Evolutionary conservation across 1,140 invertebrate species (phyloP), one percentile per base, ranked within the genome.

Genomic region (Brachionus sp.): DNA sequence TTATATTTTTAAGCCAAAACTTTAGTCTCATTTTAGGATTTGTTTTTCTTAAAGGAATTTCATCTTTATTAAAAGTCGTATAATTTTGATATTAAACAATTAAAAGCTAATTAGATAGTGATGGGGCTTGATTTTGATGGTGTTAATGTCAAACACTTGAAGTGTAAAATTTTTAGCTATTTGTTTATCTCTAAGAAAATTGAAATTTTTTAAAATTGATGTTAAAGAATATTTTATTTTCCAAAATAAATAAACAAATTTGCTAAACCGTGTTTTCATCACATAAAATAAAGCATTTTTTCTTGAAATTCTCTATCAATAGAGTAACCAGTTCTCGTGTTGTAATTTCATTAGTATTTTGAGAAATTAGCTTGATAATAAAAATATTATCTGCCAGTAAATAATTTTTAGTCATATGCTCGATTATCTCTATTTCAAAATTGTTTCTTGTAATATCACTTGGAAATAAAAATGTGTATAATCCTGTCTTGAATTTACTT

Each of bases 291-390:
- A 16, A 62, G 10, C 44, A 57, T 35, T 62, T 78, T 50, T 42
- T 13, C 23, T 50, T 78, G 19, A 57, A 78, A 62, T 53, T 78
- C 0, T 78, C 44, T 0, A 78, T 6, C 1, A 78, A 33, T 19
- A 78, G 13, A n/a, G 75, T 78, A 42, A 78, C 75, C n/a, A 78
- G 35, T 62, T 78, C 75, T 62, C 53, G 42, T 7, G 75, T 78
- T 33, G 50, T 53, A 13, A 78, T 53, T 53, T 37, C 75, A 29
- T 39, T 78, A 2, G 75, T 78, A 37, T 78, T 78, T 37, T 57
- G 12, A 4, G 75, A 78, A 33, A 78, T 78, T 12, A 78, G 10
- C 53, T 62, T 78, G 2, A 78, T 16, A 35, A 78, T 78, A 78
- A 78, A 78, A 13, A 78, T 53, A 10, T 78, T 78, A 23, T 78